Evolutionary conservation across 2,888 invertebrate genomes (phyloP).

Genomic region (Villa cingulata): DNA sequence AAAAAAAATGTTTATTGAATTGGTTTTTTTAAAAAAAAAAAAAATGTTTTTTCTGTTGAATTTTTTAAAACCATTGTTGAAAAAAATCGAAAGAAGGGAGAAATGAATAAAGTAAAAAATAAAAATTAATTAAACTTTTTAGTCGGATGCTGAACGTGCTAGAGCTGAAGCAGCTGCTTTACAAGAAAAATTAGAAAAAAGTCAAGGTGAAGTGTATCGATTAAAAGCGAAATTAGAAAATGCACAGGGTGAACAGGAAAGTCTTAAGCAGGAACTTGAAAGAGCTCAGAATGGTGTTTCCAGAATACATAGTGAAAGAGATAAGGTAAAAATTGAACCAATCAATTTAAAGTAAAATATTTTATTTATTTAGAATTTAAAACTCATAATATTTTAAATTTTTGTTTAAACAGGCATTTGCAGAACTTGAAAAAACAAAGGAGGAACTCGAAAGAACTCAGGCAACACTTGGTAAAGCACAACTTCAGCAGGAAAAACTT

Average conservation of each 20-base stretch:
- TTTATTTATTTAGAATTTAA: not conserved
- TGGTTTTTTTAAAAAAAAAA: too few relatives aligned
- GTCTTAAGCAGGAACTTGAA: conserved; percentile 83
- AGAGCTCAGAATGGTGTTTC: conserved; percentile 69
- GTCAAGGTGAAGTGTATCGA: conserved; percentile 88
- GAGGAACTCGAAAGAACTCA: conserved; percentile 82
- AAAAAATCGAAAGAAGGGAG: too few relatives aligned
- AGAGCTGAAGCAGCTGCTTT: conserved; percentile 68
- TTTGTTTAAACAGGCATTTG: conserved; percentile 41
- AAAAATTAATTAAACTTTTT: conserved; percentile 10
- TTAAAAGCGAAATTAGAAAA: conserved; percentile 88
- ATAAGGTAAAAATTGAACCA: conserved; percentile 40
- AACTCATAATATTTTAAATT: not conserved
- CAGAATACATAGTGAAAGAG: conserved; percentile 75
- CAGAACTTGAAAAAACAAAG: conserved; percentile 70
- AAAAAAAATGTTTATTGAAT: too few relatives aligned
- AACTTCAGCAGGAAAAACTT: conserved; percentile 80
- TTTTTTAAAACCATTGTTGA: too few relatives aligned
- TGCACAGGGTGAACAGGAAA: conserved; percentile 88
- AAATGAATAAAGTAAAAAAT: too few relatives aligned
- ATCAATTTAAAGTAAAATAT: too few relatives aligned
- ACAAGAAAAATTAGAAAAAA: conserved; percentile 87
- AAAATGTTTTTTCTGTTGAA: too few relatives aligned
- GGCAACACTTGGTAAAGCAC: conserved; percentile 80
- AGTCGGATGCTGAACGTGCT: conserved; percentile 73